Percentiles rank a stretch among this genome's conserved stretches.
Evolutionary conservation across 1,140 invertebrate genomes (phyloP).

Genomic region (Harpegnathos saltator): DNA sequence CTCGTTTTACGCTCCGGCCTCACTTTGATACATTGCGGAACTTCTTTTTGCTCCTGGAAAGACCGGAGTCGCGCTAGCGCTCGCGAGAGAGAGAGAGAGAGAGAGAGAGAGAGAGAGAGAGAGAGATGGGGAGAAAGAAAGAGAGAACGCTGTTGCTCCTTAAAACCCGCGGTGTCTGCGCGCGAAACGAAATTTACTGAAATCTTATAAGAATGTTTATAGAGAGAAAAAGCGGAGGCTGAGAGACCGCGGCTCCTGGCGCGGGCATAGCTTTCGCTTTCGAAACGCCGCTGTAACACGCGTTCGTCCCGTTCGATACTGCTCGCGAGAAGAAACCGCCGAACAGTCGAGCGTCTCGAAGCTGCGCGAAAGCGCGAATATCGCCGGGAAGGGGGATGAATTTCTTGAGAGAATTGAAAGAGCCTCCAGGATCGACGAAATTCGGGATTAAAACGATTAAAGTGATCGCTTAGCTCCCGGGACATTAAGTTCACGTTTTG

Average conservation of each 20-base stretch:
- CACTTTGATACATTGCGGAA: neutral
- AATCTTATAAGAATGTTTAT: conserved; percentile 31
- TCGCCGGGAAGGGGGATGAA: neutral
- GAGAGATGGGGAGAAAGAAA: no score
- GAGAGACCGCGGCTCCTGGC: neutral
- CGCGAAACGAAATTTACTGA: conserved; percentile 44
- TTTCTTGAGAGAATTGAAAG: no score
- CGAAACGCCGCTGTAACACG: conserved; percentile 42
- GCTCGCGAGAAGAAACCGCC: conserved; percentile 29
- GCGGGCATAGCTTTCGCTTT: conserved; percentile 42
- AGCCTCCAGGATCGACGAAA: no score
- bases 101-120: neutral
- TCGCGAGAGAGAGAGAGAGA: neutral
- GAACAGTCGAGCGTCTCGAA: conserved; percentile 9
- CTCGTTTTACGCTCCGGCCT: neutral
- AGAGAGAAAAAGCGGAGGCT: conserved; percentile 55
- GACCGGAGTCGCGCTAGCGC: neutral
- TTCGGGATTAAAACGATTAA: no score
- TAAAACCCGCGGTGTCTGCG: no score
- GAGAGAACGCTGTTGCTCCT: no score
- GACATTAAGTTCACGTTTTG: no score
- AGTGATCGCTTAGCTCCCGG: no score
- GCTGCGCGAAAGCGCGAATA: conserved; percentile 24
- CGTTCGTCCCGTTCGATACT: conserved; percentile 31
- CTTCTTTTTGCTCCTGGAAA: conserved; percentile 34